A percentile compares a stretch with the other conserved stretches of the same genome.
These are phyloP conservation scores for Penaeus japonicus DNA, from an alignment of 1,140 invertebrate species.

Conservation along the genomic window DNA sequence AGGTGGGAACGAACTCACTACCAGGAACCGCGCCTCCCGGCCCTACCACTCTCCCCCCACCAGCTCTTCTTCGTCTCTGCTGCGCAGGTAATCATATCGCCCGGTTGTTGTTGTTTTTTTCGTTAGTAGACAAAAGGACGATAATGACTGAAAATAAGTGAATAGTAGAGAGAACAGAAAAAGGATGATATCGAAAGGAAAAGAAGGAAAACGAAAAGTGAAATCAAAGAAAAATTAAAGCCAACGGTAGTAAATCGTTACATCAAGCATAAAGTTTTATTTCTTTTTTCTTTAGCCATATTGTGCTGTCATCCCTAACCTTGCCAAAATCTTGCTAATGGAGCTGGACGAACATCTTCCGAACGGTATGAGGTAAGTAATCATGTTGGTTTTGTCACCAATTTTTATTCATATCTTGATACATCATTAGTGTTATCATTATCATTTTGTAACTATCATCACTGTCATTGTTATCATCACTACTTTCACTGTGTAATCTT, in stretches of 20 bases:
- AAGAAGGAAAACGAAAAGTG: too few relatives aligned
- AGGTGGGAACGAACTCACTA: not conserved
- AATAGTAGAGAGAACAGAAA: too few relatives aligned
- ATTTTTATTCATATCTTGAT: too few relatives aligned
- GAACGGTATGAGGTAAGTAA: conserved; percentile 29
- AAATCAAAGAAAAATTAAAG: too few relatives aligned
- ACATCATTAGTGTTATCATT: too few relatives aligned
- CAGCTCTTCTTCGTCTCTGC: conserved; percentile 41
- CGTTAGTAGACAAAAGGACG: not conserved
- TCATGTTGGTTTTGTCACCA: too few relatives aligned
- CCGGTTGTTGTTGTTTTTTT: not conserved
- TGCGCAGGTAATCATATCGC: not conserved
- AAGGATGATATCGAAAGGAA: too few relatives aligned
- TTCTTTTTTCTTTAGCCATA: conserved; percentile 4
- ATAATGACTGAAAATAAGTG: not conserved
- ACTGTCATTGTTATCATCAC: too few relatives aligned
- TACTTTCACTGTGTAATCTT: too few relatives aligned
- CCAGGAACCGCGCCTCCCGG: not conserved
- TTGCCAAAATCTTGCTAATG: conserved; percentile 46
- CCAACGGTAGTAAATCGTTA: too few relatives aligned
- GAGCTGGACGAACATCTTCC: conserved; percentile 44
- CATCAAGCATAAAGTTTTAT: too few relatives aligned
- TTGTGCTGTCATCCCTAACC: conserved; percentile 9
- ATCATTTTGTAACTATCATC: too few relatives aligned
- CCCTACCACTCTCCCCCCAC: not conserved